Evolutionary conservation across 2,113 vertebrate genomes (phyloP).

Genomic region (Hyaena hyaena): DNA sequence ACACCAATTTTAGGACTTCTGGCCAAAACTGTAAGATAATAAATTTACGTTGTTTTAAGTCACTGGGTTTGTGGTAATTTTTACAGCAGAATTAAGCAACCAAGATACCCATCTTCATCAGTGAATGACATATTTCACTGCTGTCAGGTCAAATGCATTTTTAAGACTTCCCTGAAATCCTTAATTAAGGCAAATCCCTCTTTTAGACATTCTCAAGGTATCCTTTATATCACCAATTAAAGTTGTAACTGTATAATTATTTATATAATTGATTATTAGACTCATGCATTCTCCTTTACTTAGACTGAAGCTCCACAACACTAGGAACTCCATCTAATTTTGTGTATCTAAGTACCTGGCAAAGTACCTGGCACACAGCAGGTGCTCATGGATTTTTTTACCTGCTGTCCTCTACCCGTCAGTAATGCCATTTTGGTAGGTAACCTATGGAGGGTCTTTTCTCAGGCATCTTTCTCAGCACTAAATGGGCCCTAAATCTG

Average conservation of each 20-base stretch:
- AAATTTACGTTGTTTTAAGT: neutral
- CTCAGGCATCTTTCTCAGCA: neutral
- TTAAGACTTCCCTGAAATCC: neutral
- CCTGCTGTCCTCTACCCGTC: neutral
- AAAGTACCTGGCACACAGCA: neutral
- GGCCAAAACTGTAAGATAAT: neutral
- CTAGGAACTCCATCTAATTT: neutral
- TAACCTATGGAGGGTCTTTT: neutral
- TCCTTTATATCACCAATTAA: neutral
- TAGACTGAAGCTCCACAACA: neutral
- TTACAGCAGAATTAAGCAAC: neutral
- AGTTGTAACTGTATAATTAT: neutral
- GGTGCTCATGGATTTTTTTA: neutral
- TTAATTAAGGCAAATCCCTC: neutral
- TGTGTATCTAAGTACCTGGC: neutral
- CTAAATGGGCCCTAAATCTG: neutral
- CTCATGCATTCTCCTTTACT: neutral
- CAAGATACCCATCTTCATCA: neutral
- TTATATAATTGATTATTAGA: neutral
- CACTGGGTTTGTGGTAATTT: neutral
- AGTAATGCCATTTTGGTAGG: neutral
- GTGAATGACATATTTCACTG: neutral
- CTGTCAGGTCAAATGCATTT: neutral
- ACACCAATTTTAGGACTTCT: neutral
- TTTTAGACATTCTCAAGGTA: neutral